Evolutionary conservation across 1,140 invertebrate genomes (phyloP), one percentile per base, ranked within the genome.

Genomic region (Frieseomelitta varia): DNA sequence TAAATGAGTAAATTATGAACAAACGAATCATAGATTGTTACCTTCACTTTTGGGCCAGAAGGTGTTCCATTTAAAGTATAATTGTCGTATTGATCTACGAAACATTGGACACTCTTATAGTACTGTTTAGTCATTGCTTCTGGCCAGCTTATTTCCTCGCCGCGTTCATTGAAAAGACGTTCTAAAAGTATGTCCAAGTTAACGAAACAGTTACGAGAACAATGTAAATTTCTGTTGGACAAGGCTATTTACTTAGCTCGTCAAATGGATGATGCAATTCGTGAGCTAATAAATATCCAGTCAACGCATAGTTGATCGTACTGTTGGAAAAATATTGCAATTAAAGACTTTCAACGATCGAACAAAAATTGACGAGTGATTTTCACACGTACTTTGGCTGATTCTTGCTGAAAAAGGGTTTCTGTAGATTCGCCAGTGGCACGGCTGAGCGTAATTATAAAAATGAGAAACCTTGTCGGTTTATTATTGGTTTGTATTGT

Each of bases 211-310:
- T 19, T 1, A 15, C 24, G 24, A 61, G 24, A 14, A n/a, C 24
- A 24, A 15, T 4, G 15, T 4, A 1, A 14, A 39, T 15, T 30
- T 76, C 27, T 39, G n/a, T 6, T 39, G 4, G 14, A 17, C 1
- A 8, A 71, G 12, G 12, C 6, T 61, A 47, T n/a, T 47, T 24
- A 76, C 74, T 61, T 39, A 27, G 11, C 14, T 39, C 58, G 30
- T 76, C 74, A 27, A 76, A 76, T 19, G 56, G 21, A 61, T 76
- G 74, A 27, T 76, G 39, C 10, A 76, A 17, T 63, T 76, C 74
- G 21, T 76, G 74, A 1, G 56, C 39, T 34, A 76, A 24, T 21
- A 63, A 19, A 19, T 19, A 19, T 2, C 74, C 74, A 27, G 58
- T 76, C 34, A 76, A n/a, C 2, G 56, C 74, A 63, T 76, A 76